Percentiles rank a stretch among this genome's conserved stretches.
phyloP scores from a whole-genome alignment of 2,888 invertebrate species.

The Congeria kusceri region DNA sequence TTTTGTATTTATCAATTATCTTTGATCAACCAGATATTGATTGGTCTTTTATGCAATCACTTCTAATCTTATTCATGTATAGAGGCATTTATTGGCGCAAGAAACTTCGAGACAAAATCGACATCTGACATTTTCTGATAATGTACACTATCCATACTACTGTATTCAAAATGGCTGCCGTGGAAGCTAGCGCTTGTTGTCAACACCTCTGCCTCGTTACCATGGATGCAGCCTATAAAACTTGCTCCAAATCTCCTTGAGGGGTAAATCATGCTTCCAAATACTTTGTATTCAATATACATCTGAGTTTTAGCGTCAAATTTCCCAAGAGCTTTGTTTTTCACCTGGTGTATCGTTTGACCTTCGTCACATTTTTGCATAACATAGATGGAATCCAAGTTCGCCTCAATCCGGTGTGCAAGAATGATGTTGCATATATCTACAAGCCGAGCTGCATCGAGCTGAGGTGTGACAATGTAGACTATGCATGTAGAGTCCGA shows the following conservation, averaged over 20 bases:
- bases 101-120: conserved; percentile 70
- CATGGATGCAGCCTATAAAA: conserved; percentile 76
- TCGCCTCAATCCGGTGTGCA: conserved; percentile 70
- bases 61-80: conserved; percentile 3
- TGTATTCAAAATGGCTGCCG: conserved; percentile 70
- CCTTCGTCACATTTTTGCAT: conserved; percentile 65
- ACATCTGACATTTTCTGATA: conserved; percentile 69
- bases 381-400: conserved; percentile 74
- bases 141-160: conserved; percentile 67
- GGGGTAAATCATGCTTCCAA: conserved; percentile 75
- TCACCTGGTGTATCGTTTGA: conserved; percentile 70
- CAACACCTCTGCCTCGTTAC: conserved; percentile 73
- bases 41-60: too few relatives aligned
- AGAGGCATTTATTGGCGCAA: conserved; percentile 70
- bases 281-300: conserved; percentile 80
- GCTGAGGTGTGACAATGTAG: conserved; percentile 78
- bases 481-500: conserved; percentile 70
- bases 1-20: too few relatives aligned
- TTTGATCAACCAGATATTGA: too few relatives aligned
- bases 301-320: conserved; percentile 72
- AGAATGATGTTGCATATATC: conserved; percentile 78
- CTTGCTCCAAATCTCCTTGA: conserved; percentile 69
- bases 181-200: conserved; percentile 79
- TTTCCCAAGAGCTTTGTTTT: conserved; percentile 62
- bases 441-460: conserved; percentile 77